Base-by-base conservation (phyloP, 37 sponge, comb jelly and placozoan species). In the Eunapius fragilis region DNA sequence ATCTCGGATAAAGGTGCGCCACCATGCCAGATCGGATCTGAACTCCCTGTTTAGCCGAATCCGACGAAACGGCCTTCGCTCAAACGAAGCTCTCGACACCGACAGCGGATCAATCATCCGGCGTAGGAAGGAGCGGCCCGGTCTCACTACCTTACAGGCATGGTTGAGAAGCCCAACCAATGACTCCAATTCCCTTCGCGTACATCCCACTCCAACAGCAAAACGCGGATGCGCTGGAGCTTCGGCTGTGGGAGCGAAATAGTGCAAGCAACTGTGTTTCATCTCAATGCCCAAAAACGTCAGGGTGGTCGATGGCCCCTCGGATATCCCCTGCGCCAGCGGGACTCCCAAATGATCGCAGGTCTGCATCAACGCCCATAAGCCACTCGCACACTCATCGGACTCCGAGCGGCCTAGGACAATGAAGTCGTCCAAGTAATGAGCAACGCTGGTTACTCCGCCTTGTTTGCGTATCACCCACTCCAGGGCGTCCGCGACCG, bases 21-120 rank as follows among this genome's bases (percentile, higher is more conserved):
- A 85, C 85, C 85, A 76, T 14, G 25, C 32, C 41, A 85, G 38
- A 50, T 85, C 85, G n/a, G 85, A 69, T 33, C 70, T 35, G 73
- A 77, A 25, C 71, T n/a, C 31, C 24, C 25, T 28, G 37, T 81
- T 81, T 25, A 81, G 71, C 32, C 71, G 82, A n/a, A 80, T 33
- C 27, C 30, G 58, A 67, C 30, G 80, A 67, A 49, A 12, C 30
- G 25, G n/a, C 14, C 14, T n/a, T 38, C 70, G 58, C 58, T 12
- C 58, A 11, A 58, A 58, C 58, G 58, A 58, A 58, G 58, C 58
- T 17, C 22, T n/a, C 34, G 25, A 33, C 26, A 23, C 70, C 37
- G 70, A 69, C 34, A 31, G 26, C 25, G 14, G 34, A 25, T 25
- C n/a, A 7, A 79, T 50, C 30, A 77, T 47, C 33, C 82, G 32